A percentile compares a stretch with the other conserved stretches of the same genome.
phyloP scores from a whole-genome alignment of 1,140 invertebrate species.

The Drosophila tropicalis region DNA sequence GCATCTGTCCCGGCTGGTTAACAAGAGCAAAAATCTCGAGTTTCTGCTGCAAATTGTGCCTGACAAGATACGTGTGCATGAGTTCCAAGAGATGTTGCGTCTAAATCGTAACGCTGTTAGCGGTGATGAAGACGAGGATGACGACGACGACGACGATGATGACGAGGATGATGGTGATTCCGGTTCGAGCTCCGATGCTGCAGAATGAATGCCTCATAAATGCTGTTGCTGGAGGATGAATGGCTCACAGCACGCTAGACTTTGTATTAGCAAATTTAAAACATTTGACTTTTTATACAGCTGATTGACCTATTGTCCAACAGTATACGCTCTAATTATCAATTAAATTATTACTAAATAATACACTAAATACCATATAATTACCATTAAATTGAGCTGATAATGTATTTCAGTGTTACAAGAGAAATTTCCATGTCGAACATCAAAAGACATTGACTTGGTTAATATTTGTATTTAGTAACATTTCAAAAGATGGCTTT shows the following conservation, averaged over 20 bases:
- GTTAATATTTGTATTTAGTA: neutral
- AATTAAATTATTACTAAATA: too few species aligned
- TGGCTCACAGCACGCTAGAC: too few species aligned
- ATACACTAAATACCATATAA: too few species aligned
- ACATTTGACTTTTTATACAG: too few species aligned
- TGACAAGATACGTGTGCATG: conserved; percentile 75
- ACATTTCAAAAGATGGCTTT: neutral
- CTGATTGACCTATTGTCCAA: too few species aligned
- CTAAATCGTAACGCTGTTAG: conserved; percentile 51
- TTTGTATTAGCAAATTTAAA: too few species aligned
- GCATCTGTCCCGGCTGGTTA: conserved; percentile 70
- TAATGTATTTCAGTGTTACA: too few species aligned
- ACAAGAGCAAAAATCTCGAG: conserved; percentile 69
- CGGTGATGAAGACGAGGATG: conserved; percentile 54
- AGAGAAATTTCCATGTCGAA: too few species aligned
- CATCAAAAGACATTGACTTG: too few species aligned
- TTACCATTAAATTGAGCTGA: too few species aligned
- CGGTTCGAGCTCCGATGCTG: conserved; percentile 36
- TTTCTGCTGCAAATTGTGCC: conserved; percentile 80
- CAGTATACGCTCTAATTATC: too few species aligned
- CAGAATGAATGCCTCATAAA: conserved; percentile 6
- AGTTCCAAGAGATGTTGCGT: conserved; percentile 73
- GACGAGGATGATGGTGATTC: conserved; percentile 36
- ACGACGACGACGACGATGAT: conserved; percentile 30
- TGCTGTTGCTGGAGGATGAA: too few species aligned